Evolutionary conservation across 2,797 vertebrate species (phyloP).

Genomic region (Halcyon smyrnensis): DNA sequence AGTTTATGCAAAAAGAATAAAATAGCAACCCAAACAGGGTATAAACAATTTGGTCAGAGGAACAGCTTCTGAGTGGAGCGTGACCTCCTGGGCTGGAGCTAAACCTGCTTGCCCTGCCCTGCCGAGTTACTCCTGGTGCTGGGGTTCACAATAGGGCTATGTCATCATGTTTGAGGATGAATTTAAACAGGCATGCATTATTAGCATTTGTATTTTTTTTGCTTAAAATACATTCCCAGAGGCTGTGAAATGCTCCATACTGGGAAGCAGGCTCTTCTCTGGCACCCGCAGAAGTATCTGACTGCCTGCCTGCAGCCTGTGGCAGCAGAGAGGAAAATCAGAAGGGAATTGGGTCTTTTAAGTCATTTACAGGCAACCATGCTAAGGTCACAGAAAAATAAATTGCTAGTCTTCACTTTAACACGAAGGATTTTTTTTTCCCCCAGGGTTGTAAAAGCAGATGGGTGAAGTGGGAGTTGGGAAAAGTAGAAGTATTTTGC

Average conservation of each 20-base stretch:
- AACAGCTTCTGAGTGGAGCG: neutral
- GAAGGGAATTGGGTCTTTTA: neutral
- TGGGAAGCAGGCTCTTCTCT: neutral
- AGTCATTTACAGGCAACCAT: neutral
- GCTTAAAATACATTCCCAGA: neutral
- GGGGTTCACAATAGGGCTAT: neutral
- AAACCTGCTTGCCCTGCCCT: neutral
- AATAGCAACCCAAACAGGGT: neutral
- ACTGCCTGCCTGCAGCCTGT: accelerated
- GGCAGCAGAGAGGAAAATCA: neutral
- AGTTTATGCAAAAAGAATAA: neutral
- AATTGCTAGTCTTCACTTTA: neutral
- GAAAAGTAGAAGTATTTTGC: neutral
- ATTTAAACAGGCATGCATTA: neutral
- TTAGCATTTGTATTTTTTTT: neutral
- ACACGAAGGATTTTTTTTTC: neutral
- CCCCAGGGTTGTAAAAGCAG: neutral
- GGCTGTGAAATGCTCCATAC: neutral
- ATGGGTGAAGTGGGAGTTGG: neutral
- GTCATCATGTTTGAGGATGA: neutral
- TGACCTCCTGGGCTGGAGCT: neutral
- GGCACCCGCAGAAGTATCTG: neutral
- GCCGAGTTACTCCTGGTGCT: neutral
- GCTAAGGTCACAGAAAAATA: neutral
- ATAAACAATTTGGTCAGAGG: neutral